Evolutionary conservation across 2,113 vertebrate species (phyloP), one percentile per base, ranked within the genome.

Genomic region (Macquaria australasica): DNA sequence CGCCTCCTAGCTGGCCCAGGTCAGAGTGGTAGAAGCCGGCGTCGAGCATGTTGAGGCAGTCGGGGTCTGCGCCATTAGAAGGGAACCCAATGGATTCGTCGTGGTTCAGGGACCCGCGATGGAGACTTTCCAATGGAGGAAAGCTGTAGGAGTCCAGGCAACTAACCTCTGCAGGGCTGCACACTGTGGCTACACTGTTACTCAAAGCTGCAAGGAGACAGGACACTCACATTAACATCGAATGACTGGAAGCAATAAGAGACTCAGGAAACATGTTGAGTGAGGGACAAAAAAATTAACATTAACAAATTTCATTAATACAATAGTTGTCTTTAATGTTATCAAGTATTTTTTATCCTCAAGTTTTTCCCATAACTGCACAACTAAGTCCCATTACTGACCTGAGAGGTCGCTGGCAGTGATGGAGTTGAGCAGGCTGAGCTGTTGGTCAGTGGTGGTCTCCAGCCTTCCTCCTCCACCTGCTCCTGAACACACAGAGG

Each of bases 1-100:
- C 93, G 66, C 92, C 92, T 71, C 96, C 96, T 67, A 96, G 91
- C 85, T 90, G 96, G 88, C 97, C 96, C 86, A 99, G 85, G 64
- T 99, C 98, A 0, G 98, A 97, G 77, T 97, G 97, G 94, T 99
- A 99, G 95, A 99, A 99, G 77, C 97, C 97, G 58, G 97, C 97
- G 87, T 99, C 98, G n/a, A 99, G 97, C 96, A 99, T 96, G 94
- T 98, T 97, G 93, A 98, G 97, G 95, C 98, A 98, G 95, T 97
- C 97, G 68, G 95, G 94, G 93, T 99, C 98, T 23, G 97, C 97
- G 37, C 97, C 98, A 39, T 96, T 98, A 78, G 95, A 95, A 51
- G 97, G 95, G 93, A 97, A 97, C 69, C 95, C 95, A 8, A 99
- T 96, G 86, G 97, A 94, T 86, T 99, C 98, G 66, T 98, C 97